Evolutionary conservation across 2,888 invertebrate species (phyloP).

Genomic region (Sinohyriopsis cumingii): DNA sequence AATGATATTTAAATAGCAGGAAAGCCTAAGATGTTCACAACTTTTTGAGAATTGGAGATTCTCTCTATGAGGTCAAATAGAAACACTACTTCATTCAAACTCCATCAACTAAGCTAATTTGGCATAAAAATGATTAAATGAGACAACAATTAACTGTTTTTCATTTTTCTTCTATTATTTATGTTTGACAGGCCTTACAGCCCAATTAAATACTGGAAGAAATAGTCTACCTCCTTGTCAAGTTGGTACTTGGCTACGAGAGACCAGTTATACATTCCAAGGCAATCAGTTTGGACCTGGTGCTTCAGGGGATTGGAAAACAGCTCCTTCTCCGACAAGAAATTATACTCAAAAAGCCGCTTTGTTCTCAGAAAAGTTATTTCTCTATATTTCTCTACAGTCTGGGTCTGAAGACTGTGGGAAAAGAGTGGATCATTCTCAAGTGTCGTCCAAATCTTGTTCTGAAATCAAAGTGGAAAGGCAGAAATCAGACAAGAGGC

Average conservation of each 20-base stretch:
- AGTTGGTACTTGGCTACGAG: conserved; percentile 67
- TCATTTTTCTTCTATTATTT: neutral
- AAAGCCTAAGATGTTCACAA: too few species aligned
- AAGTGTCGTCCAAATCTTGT: conserved; percentile 84
- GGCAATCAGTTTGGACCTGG: conserved; percentile 60
- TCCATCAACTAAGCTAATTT: neutral
- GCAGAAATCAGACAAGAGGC: too few species aligned
- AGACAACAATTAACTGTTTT: neutral
- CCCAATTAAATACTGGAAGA: neutral
- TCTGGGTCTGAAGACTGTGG: conserved; percentile 77
- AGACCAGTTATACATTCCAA: conserved; percentile 72
- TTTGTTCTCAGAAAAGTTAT: conserved; percentile 72
- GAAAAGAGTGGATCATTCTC: conserved; percentile 87
- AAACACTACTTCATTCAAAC: too few species aligned
- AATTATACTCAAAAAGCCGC: conserved; percentile 79
- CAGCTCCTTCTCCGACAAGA: conserved; percentile 76
- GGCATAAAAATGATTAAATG: neutral
- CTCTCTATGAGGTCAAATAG: too few species aligned
- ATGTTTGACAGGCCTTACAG: neutral
- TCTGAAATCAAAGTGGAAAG: conserved; percentile 74
- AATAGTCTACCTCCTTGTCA: conserved; percentile 56
- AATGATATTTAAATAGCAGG: too few species aligned
- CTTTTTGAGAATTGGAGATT: too few species aligned
- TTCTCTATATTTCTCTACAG: conserved; percentile 80
- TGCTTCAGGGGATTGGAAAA: conserved; percentile 67